Conservation (phyloP, 1,140 invertebrate species). For the Sinella curviseta region DNA sequence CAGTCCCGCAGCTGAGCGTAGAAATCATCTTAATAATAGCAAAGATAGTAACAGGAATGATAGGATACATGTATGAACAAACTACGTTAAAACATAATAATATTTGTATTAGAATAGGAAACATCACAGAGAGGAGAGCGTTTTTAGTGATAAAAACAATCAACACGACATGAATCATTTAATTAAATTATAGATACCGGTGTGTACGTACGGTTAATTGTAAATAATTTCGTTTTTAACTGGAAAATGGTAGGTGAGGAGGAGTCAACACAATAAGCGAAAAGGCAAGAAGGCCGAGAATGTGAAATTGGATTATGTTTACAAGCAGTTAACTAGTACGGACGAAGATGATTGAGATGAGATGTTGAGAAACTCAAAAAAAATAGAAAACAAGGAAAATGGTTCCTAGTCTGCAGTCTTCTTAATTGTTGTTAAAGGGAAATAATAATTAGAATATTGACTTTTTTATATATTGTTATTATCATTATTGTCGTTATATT, state of each 20-base stretch:
- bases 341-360: background rate
- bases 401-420: conserved; percentile 11
- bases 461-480: conserved; percentile 6
- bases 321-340: background rate
- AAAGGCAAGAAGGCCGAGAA: background rate
- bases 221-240: no score
- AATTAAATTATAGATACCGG: no score
- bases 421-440: background rate
- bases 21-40: background rate
- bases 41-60: background rate
- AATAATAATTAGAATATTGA: background rate
- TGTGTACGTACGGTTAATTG: no score
- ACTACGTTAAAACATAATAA: no score
- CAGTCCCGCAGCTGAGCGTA: background rate
- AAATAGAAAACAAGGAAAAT: background rate
- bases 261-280: no score
- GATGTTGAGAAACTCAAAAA: background rate
- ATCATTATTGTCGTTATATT: background rate
- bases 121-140: background rate
- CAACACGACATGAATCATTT: no score
- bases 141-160: background rate
- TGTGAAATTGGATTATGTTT: background rate
- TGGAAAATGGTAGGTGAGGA: no score
- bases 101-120: background rate
- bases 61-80: conserved; percentile 14